phyloP scores from a whole-genome alignment of 2,888 invertebrate genomes.

The Dasysyrphus tricinctus region DNA sequence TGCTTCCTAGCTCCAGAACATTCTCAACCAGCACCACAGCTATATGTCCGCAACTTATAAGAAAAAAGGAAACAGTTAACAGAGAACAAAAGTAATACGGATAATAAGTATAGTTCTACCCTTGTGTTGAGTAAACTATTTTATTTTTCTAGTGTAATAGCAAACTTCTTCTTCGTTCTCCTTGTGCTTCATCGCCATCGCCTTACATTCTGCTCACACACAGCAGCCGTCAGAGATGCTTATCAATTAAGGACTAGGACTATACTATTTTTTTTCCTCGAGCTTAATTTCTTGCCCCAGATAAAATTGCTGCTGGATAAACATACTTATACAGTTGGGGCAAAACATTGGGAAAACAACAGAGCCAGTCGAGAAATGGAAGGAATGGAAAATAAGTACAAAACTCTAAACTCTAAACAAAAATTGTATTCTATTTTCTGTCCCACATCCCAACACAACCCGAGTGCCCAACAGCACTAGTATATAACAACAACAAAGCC shows the following conservation, averaged over 20 bases:
- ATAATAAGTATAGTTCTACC: constrained; percentile 13
- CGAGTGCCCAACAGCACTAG: background rate
- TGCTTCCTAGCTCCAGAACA: background rate
- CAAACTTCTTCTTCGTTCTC: background rate
- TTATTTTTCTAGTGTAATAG: constrained; percentile 1
- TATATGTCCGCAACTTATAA: constrained; percentile 34
- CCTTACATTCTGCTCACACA: constrained; percentile 24
- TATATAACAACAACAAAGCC: background rate
- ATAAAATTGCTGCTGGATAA: constrained; percentile 62
- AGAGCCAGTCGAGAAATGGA: constrained; percentile 27
- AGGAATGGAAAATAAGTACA: constrained; percentile 24
- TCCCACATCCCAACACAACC: background rate
- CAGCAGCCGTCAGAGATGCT: constrained; percentile 55
- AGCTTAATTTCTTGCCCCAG: constrained; percentile 66
- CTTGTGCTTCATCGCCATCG: constrained; percentile 11
- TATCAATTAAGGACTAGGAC: constrained; percentile 61
- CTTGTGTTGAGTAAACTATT: constrained; percentile 28
- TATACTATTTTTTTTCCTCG: constrained; percentile 1
- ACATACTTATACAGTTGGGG: constrained; percentile 57
- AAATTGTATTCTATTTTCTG: constrained; percentile 44
- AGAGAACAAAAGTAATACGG: constrained; percentile 52
- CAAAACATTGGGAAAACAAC: constrained; percentile 48
- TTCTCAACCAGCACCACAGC: constrained; percentile 5
- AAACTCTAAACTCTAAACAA: constrained; percentile 60
- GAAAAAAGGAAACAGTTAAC: constrained; percentile 40